These are phyloP conservation scores for Notechis scutatus DNA, from an alignment of 2,113 vertebrate genomes.

Conservation along the genomic window DNA sequence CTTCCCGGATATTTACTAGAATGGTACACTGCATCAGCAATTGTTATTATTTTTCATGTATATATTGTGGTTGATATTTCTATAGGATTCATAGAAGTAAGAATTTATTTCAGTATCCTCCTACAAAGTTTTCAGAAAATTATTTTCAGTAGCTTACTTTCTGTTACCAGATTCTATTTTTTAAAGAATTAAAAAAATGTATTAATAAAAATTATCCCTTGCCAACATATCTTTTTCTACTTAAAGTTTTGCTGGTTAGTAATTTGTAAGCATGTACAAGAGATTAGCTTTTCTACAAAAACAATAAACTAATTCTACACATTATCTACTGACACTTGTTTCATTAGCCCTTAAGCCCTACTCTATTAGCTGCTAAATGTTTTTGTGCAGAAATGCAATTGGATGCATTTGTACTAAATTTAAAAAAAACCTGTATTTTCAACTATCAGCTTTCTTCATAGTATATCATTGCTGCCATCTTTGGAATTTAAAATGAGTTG, in stretches of 20 bases:
- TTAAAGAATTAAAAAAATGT: neutral
- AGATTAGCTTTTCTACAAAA: constrained; percentile 1
- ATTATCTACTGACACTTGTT: neutral
- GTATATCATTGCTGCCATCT: neutral
- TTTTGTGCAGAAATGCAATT: neutral
- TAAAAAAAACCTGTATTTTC: neutral
- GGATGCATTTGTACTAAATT: neutral
- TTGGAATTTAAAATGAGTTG: neutral
- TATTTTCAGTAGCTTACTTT: neutral
- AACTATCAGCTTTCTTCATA: neutral
- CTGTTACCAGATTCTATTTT: neutral
- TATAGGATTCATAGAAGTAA: too few species aligned
- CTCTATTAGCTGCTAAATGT: neutral
- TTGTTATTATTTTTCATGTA: neutral
- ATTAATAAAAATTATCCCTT: neutral
- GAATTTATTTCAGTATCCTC: neutral
- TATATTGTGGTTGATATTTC: neutral
- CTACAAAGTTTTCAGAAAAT: neutral
- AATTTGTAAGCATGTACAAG: neutral
- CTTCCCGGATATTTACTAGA: neutral
- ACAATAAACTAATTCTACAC: accelerated
- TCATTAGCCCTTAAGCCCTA: neutral
- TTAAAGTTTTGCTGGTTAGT: neutral
- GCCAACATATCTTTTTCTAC: neutral
- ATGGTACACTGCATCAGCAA: neutral